These are phyloP conservation scores for Lepidurus arcticus DNA, from an alignment of 1,140 invertebrate genomes.

Conservation along the genomic window DNA sequence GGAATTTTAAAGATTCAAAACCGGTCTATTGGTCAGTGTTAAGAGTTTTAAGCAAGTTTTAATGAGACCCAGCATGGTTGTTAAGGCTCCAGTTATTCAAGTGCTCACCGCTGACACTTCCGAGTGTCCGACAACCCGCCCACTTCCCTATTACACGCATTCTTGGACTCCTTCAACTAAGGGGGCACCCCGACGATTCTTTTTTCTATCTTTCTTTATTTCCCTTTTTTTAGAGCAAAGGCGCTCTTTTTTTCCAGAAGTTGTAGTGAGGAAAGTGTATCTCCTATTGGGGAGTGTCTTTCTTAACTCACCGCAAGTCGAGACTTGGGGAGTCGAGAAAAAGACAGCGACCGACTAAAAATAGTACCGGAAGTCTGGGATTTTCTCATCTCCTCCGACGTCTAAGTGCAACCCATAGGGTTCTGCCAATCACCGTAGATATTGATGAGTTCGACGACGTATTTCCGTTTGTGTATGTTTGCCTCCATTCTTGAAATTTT, in stretches of 20 bases:
- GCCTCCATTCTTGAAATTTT: not conserved
- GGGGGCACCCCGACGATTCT: not conserved
- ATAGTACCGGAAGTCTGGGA: conserved; percentile 6
- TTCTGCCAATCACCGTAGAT: conserved; percentile 13
- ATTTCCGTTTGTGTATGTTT: not conserved
- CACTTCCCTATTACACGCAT: conserved; percentile 19
- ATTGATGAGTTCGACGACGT: conserved; percentile 21
- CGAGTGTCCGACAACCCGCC: conserved; percentile 4
- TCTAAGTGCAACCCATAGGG: conserved; percentile 9
- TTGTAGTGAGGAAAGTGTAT: not conserved
- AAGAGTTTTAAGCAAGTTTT: not conserved
- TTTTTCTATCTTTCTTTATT: not conserved
- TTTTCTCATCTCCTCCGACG: not conserved
- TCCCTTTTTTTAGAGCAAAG: not conserved
- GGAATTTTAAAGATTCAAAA: not conserved
- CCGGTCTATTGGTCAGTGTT: not conserved
- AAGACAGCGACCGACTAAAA: not conserved
- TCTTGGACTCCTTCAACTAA: not conserved
- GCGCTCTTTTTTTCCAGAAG: too few relatives aligned
- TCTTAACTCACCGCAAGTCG: not conserved
- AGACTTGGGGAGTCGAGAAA: not conserved
- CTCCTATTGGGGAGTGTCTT: conserved; percentile 9
- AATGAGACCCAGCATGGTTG: not conserved
- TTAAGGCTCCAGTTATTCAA: not conserved
- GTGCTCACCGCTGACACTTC: conserved; percentile 9